phyloP scores from a whole-genome alignment of 2,888 invertebrate species.

The Trypoxylon attenuatum region DNA sequence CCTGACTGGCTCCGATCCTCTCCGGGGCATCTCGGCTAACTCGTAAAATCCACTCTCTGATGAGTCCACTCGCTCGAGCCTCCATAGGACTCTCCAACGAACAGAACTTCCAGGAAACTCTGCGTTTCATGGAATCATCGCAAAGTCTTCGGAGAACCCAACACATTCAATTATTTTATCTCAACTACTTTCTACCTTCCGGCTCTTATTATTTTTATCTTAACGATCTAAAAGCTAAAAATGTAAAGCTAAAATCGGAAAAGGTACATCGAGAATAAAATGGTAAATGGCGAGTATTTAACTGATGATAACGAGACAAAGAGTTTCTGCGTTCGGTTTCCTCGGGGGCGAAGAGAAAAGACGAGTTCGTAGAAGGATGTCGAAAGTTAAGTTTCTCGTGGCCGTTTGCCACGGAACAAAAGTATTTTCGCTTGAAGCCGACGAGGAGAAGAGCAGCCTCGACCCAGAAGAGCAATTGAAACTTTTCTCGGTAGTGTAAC shows the following conservation, averaged over 20 bases:
- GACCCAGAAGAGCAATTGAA: constrained; percentile 8
- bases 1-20: constrained; percentile 46
- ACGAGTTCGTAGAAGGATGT: constrained; percentile 23
- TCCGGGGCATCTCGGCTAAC: constrained; percentile 7
- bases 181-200: too few relatives aligned
- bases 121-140: constrained; percentile 3
- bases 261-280: too few relatives aligned
- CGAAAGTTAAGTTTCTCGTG: neutral
- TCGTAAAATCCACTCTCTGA: constrained; percentile 30
- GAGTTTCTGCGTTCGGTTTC: too few relatives aligned
- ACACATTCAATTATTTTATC: neutral
- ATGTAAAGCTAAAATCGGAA: too few relatives aligned
- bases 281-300: too few relatives aligned
- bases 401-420: neutral
- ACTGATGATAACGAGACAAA: too few relatives aligned
- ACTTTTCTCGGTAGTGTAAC: neutral
- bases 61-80: neutral
- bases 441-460: neutral
- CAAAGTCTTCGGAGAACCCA: neutral
- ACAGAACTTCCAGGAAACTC: neutral
- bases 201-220: too few relatives aligned
- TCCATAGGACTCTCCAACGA: neutral
- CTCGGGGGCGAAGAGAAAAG: neutral
- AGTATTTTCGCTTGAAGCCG: neutral
- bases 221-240: too few relatives aligned